Evolutionary conservation across 1,140 invertebrate genomes (phyloP).

Genomic region (Hylyphantes graminicola): DNA sequence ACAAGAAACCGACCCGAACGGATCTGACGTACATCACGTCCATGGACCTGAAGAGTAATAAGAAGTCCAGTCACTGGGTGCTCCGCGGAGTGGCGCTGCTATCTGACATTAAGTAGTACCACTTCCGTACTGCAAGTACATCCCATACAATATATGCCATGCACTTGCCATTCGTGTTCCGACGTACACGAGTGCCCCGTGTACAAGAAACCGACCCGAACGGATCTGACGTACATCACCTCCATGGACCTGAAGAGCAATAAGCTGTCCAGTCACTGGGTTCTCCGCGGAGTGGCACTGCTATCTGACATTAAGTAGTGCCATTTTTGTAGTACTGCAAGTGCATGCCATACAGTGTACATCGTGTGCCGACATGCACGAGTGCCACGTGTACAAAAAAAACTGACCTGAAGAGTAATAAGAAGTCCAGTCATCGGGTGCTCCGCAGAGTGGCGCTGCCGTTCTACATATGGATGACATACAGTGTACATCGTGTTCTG

Average conservation of each 20-base stretch:
- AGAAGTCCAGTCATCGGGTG: no score
- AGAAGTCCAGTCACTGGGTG: conserved; percentile 91
- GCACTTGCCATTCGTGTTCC: no score
- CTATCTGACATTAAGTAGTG: conserved; percentile 98
- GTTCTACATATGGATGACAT: conserved; percentile 97
- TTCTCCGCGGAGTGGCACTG: conserved; percentile 89
- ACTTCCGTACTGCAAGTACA: not conserved
- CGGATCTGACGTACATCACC: conserved; percentile 94
- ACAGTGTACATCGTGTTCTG: conserved; percentile 89
- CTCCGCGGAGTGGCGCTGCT: conserved; percentile 91
- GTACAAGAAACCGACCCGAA: conserved; percentile 92
- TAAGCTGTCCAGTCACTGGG: conserved; percentile 91
- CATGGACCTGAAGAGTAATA: conserved; percentile 88
- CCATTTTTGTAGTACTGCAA: no score
- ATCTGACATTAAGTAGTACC: conserved; percentile 93
- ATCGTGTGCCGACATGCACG: conserved; percentile 88
- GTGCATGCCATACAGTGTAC: conserved; percentile 96
- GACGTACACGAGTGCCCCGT: conserved; percentile 96
- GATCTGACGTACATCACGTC: conserved; percentile 95
- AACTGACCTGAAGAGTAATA: no score
- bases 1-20: conserved; percentile 91
- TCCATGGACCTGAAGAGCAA: conserved; percentile 91
- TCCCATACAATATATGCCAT: no score
- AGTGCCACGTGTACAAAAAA: conserved; percentile 97
- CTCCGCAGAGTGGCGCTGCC: no score